Percentiles rank a stretch among this genome's conserved stretches.
phyloP scores from a whole-genome alignment of 37 sponge, comb jelly and placozoan species.

The Eunapius fragilis region DNA sequence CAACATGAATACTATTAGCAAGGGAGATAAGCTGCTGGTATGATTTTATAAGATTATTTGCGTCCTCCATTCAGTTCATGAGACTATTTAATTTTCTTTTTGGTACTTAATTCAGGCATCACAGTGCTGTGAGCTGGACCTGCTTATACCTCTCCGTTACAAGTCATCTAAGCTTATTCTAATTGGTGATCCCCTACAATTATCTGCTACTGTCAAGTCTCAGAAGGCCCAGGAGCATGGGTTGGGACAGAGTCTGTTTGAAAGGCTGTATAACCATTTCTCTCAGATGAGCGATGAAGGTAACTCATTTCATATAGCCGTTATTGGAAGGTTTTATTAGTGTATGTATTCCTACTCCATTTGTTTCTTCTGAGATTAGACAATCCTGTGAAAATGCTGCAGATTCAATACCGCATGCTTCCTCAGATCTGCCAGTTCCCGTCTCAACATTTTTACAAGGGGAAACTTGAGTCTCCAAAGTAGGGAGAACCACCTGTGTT shows the following conservation, averaged over 20 bases:
- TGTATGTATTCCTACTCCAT: neutral
- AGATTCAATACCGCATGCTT: slow-evolving; percentile 81
- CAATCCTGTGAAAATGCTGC: slow-evolving; percentile 66
- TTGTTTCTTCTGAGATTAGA: slow-evolving; percentile 6
- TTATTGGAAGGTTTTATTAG: neutral
- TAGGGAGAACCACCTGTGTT: slow-evolving; percentile 3
- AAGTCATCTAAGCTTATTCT: slow-evolving; percentile 72
- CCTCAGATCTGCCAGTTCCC: slow-evolving; percentile 83
- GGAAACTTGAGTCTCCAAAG: slow-evolving; percentile 42
- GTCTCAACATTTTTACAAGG: slow-evolving; percentile 67
- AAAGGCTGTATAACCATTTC: slow-evolving; percentile 62
- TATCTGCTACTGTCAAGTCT: slow-evolving; percentile 81
- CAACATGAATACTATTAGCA: too few relatives aligned
- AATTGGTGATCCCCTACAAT: slow-evolving; percentile 90
- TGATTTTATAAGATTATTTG: too few relatives aligned
- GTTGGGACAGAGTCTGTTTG: slow-evolving; percentile 73
- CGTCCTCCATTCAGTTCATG: too few relatives aligned
- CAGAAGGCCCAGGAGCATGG: slow-evolving; percentile 48
- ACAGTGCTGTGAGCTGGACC: slow-evolving; percentile 82
- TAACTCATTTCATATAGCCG: neutral
- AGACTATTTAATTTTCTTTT: neutral
- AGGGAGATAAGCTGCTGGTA: too few relatives aligned
- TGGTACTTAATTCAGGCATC: slow-evolving; percentile 33
- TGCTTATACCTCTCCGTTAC: slow-evolving; percentile 76
- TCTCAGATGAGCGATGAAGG: neutral